A percentile compares a stretch with the other conserved stretches of the same genome.
phyloP scores from a whole-genome alignment of 2,888 invertebrate species.

The Drosophila kuntzei region DNA sequence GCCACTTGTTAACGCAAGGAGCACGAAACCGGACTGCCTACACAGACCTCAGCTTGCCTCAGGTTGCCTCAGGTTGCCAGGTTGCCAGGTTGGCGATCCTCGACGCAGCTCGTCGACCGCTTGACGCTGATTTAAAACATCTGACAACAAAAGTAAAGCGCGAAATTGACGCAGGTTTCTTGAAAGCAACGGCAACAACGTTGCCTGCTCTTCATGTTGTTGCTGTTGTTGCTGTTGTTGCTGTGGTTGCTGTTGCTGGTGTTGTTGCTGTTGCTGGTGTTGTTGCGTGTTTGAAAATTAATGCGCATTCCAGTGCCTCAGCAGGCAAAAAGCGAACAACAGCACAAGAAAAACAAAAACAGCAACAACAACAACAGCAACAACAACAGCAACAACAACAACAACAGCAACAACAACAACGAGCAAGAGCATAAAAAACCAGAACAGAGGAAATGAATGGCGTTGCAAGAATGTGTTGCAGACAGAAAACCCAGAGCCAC shows the following conservation, averaged over 20 bases:
- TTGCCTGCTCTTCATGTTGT: background rate
- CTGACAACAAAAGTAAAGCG: constrained; percentile 81
- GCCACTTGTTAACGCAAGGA: constrained; percentile 79
- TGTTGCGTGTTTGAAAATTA: constrained; percentile 78
- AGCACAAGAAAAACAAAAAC: constrained; percentile 20
- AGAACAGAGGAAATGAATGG: constrained; percentile 69
- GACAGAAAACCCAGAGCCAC: constrained; percentile 9
- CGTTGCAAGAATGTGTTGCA: constrained; percentile 64
- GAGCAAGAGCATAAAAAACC: constrained; percentile 34
- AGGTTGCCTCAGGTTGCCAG: background rate
- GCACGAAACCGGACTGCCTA: constrained; percentile 75
- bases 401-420: background rate
- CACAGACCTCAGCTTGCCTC: constrained; percentile 36
- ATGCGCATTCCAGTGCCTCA: constrained; percentile 75
- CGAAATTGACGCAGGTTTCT: constrained; percentile 80
- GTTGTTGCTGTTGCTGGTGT: constrained; percentile 37
- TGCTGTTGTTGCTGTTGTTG: constrained; percentile 21
- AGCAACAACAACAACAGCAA: constrained; percentile 16
- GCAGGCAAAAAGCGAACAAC: constrained; percentile 30
- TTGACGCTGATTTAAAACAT: constrained; percentile 75
- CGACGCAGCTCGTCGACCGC: constrained; percentile 48
- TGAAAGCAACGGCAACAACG: constrained; percentile 28
- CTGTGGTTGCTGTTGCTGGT: constrained; percentile 32
- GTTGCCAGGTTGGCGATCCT: constrained; percentile 33
- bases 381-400: constrained; percentile 9